Base-by-base conservation (phyloP, 1,140 invertebrate genomes). In the Orchesella cincta region DNA sequence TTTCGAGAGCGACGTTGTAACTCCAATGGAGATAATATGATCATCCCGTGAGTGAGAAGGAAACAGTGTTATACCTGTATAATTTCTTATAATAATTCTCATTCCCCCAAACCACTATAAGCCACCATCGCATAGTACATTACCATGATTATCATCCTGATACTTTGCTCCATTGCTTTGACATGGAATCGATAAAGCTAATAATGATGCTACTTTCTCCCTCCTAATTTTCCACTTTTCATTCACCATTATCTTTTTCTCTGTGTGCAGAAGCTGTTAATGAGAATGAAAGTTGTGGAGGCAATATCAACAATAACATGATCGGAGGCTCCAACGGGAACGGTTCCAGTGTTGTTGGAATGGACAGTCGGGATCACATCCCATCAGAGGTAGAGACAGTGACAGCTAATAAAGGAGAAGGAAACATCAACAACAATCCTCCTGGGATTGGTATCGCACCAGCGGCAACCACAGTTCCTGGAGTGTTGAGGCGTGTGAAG, bases 401-500 rank as follows among this genome's bases (percentile, higher is more conserved):
- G 62, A 67, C 62, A 67, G 62, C 62, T 67, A 67, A 67, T 67
- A 67, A 67, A 67, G 31, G 28, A 29, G 62, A 52, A 62, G 67
- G 52, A 26, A 36, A 8, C 71, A n/a, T 39, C 34, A 39, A 76
- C 73, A 52, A 12, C 74, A 35, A 57, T 75, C 54, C 54, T 62
- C 39, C 29, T 29, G 54, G 46, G 74, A 62, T 26, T 62, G 71
- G n/a, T 8, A 23, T 67, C 33, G 62, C 62, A 18, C 62, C 62
- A 28, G 33, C 62, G 26, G 26, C 14, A 57, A 31, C 74, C n/a
- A 29, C 62, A 31, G 62, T 83, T 81, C 84, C 81, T 54, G 83
- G 88, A 83, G 87, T 88, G 79, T 86, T 90, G 77, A 86, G 90
- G 82, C 87, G 91, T 82, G 76, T 83, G 1, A 92, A 92, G 84